Evolutionary conservation across 2,888 invertebrate species (phyloP), one percentile per base, ranked within the genome.

Genomic region (Gandaritis pyraliata): DNA sequence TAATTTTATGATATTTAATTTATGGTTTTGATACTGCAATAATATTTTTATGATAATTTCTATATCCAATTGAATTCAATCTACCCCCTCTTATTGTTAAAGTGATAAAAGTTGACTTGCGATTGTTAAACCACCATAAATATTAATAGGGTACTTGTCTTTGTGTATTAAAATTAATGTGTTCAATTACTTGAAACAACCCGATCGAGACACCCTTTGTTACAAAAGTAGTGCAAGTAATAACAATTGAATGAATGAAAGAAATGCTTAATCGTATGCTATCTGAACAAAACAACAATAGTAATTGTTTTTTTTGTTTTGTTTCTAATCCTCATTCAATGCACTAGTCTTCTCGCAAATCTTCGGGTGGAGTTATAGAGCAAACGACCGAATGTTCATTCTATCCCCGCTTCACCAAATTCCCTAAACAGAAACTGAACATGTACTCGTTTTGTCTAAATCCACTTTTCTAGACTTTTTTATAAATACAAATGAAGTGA

Each of bases 101-200:
- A 50, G n/a, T n/a, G 54, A 47, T 48, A 51, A 66, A 70, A 64
- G 64, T 62, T 69, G 66, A 69, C 68, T 71, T 65, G 62, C 59
- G 39, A 68, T 68, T 67, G 70, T 72, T 81, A 76, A 68, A 58
- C 73, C 72, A 80, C 82, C 77, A 88, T 88, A 84, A 86, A 87
- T 87, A 87, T 87, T 85, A 86, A 88, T 85, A 78, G 77, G 76
- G 71, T 77, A 80, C 78, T 85, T 80, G 81, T 77, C 79, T 81
- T 80, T 83, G 75, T 75, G 47, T 83, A 88, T 88, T 88, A 80
- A 86, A 87, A 90, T 88, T 85, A 86, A 89, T 89, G 87, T 76
- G 77, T 80, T 77, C 86, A 85, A 84, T 87, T 88, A 82, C 74
- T 75, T 58, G 73, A 69, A 73, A 76, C 66, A 75, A 74, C 77